phyloP scores from a whole-genome alignment of 2,797 vertebrate species.

The Amazona finschi region DNA sequence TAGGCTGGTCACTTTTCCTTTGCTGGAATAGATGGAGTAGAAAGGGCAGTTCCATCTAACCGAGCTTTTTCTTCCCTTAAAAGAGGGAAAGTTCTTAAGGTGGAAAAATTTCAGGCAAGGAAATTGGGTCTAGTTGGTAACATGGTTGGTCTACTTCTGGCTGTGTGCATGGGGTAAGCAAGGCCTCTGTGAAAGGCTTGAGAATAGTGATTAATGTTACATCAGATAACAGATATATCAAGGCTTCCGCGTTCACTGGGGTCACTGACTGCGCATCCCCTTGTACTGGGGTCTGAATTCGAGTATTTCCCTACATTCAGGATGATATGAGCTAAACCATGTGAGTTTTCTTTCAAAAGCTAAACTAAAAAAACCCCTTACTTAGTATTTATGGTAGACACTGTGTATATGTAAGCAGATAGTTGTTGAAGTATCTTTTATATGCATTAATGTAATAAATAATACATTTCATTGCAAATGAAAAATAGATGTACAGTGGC shows the following conservation, averaged over 20 bases:
- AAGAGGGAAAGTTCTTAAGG: background rate
- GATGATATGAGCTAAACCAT: background rate
- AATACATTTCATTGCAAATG: constrained; percentile 38
- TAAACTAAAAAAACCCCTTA: background rate
- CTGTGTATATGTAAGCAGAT: constrained; percentile 26
- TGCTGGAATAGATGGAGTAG: background rate
- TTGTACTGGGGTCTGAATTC: background rate
- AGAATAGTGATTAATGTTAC: background rate
- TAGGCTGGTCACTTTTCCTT: background rate
- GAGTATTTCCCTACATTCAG: background rate
- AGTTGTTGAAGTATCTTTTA: constrained; percentile 44
- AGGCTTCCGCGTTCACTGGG: background rate
- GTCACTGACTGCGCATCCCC: background rate
- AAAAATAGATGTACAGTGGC: constrained; percentile 27
- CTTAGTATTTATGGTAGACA: background rate
- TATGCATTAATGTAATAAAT: constrained; percentile 11
- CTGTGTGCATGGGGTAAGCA: background rate
- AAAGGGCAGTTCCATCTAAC: background rate
- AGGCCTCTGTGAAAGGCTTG: background rate
- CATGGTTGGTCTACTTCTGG: background rate
- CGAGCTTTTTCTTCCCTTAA: background rate
- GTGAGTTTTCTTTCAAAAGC: background rate
- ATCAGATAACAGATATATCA: background rate
- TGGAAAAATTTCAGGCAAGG: background rate
- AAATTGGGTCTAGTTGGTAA: background rate